Percentiles rank a stretch among this genome's conserved stretches.
phyloP scores from a whole-genome alignment of 2,888 invertebrate genomes.

The Eremobia ochroleuca region DNA sequence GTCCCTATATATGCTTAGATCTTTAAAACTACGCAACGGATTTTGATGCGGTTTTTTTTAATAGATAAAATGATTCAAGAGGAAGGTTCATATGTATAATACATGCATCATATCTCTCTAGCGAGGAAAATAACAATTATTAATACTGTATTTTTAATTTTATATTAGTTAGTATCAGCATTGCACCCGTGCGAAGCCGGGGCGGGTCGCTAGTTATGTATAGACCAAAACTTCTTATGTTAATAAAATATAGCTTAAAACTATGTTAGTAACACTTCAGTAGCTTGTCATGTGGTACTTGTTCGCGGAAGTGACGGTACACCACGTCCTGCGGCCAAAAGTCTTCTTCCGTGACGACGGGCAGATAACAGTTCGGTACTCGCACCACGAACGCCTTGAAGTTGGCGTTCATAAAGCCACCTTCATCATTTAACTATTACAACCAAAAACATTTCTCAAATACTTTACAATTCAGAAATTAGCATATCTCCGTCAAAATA shows the following conservation, averaged over 20 bases:
- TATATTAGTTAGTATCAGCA: too few species aligned
- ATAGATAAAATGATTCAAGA: too few species aligned
- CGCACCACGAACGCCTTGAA: background rate
- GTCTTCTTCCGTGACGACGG: background rate
- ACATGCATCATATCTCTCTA: too few species aligned
- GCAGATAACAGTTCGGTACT: too few species aligned
- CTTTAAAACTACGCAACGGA: too few species aligned
- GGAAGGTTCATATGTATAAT: too few species aligned
- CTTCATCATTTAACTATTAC: background rate
- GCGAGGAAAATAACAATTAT: too few species aligned
- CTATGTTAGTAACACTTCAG: background rate
- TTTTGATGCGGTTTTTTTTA: too few species aligned
- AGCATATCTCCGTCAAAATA: constrained; percentile 27
- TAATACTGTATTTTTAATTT: too few species aligned
- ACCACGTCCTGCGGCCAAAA: background rate
- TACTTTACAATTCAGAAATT: constrained; percentile 25
- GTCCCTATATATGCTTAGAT: too few species aligned
- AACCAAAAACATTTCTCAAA: constrained; percentile 2
- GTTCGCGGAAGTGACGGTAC: background rate
- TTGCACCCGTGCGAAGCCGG: too few species aligned
- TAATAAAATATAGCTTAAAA: background rate
- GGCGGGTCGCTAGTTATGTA: too few species aligned
- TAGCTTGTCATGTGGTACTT: background rate
- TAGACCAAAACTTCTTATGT: background rate
- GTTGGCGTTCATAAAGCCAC: background rate